Evolutionary conservation across 2,797 vertebrate genomes (phyloP), one percentile per base, ranked within the genome.

Genomic region (Oryzias dopingdopingensis): DNA sequence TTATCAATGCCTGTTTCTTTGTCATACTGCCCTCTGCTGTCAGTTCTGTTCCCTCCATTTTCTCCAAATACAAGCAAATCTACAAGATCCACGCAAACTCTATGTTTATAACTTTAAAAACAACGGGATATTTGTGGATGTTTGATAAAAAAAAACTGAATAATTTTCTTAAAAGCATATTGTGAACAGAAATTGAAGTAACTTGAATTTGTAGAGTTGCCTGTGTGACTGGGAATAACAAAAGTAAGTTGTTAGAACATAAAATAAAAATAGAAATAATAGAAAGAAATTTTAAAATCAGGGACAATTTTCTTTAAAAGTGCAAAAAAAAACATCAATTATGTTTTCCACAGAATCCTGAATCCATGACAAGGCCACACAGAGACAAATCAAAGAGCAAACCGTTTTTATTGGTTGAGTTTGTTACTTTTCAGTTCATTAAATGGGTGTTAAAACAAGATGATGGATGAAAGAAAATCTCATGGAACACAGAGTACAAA

Each of bases 11-110:
- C 13, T 4, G n/a, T 41, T 42, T 0, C 2, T 51, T 56, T 60
- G 37, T 65, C 32, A 61, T 42, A 2, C 7, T 26, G 77, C 77
- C 79, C 76, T 52, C 85, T 82, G 24, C 7, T 8, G 23, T 49
- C 60, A 50, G 40, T 13, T 41, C 10, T 6, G 47, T 40, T 3
- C 24, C 40, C 46, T 26, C 4, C 22, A 59, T 56, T 63, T 56
- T 65, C 51, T 53, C 55, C 23, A n/a, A 10, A 32, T 13, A 5
- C 3, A 22, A 4, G 4, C 18, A 42, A 24, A 14, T 23, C 17
- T 52, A 13, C 41, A 42, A 13, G 15, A 42, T 14, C 41, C 41
- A 42, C 10, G 41, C 6, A 14, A 5, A 0, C 42, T 5, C 42
- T n/a, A 12, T 3, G 4, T n/a, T 42, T 16, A 42, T n/a, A n/a